Conservation (phyloP, 2,888 invertebrate genomes). For the Nephrotoma appendiculata region DNA sequence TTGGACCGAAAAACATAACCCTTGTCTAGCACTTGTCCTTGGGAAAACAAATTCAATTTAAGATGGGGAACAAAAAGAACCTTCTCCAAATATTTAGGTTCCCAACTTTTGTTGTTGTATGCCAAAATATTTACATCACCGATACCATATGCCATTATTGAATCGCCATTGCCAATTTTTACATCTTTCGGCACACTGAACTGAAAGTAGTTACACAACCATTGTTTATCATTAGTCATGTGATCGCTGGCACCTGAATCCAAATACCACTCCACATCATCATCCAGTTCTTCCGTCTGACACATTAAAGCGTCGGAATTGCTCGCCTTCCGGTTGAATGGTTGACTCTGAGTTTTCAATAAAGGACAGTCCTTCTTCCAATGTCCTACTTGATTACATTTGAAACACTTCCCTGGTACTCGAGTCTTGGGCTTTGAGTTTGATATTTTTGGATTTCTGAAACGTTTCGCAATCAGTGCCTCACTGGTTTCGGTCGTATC, state of each 20-base stretch:
- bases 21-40: slow-evolving; percentile 6
- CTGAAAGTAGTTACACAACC: not conserved
- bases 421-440: not conserved
- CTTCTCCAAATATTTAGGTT: slow-evolving; percentile 9
- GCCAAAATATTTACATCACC: slow-evolving; percentile 12
- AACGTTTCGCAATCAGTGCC: not conserved
- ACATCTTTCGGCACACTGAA: not conserved
- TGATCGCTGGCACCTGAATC: slow-evolving; percentile 16
- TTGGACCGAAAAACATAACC: slow-evolving; percentile 4
- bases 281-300: not conserved
- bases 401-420: slow-evolving; percentile 11
- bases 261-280: slow-evolving; percentile 10
- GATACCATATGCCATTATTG: slow-evolving; percentile 10
- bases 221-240: slow-evolving; percentile 9
- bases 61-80: slow-evolving; percentile 13
- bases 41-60: slow-evolving; percentile 9
- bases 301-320: not conserved
- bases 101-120: slow-evolving; percentile 8
- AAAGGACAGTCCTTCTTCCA: slow-evolving; percentile 13
- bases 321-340: not conserved
- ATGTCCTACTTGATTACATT: slow-evolving; percentile 14
- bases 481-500: slow-evolving; percentile 10
- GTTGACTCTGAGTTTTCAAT: slow-evolving; percentile 3
- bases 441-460: not conserved
- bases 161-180: slow-evolving; percentile 13